These are phyloP conservation scores for Andinoacara biseriatus DNA, from an alignment of 2,113 vertebrate species.

Conservation along the genomic window DNA sequence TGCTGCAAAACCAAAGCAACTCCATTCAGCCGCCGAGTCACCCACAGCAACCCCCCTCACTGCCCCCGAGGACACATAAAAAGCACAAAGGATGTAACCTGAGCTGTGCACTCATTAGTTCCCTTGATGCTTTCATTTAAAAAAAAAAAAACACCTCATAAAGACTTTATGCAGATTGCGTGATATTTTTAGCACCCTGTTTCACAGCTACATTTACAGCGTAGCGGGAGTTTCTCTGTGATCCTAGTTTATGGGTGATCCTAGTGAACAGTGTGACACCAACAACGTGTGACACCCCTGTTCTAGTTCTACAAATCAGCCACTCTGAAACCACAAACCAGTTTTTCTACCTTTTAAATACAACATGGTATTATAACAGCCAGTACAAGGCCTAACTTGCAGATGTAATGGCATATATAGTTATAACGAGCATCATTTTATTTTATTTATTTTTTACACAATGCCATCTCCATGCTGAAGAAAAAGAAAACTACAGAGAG, in stretches of 20 bases:
- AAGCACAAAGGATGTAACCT: conserved; percentile 27
- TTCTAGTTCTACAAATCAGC: neutral
- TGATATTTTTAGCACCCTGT: neutral
- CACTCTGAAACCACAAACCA: neutral
- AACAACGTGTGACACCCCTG: neutral
- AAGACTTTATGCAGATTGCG: neutral
- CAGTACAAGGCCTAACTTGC: neutral
- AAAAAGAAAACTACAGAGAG: neutral
- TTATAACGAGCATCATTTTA: neutral
- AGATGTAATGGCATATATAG: neutral
- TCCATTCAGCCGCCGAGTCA: conserved; percentile 47
- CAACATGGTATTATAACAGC: neutral
- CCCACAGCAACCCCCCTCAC: conserved; percentile 55
- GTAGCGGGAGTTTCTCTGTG: neutral
- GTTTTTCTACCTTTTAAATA: neutral
- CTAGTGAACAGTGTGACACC: too few relatives aligned
- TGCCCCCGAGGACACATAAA: conserved; percentile 17
- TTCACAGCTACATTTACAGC: conserved; percentile 15
- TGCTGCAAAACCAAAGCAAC: conserved; percentile 36
- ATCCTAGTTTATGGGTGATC: neutral
- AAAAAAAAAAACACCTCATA: neutral
- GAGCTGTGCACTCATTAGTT: conserved; percentile 4
- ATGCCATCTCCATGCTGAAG: neutral
- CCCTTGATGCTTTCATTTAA: neutral
- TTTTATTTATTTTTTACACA: neutral